Evolutionary conservation across 2,888 invertebrate genomes (phyloP), one percentile per base, ranked within the genome.

Genomic region (Philereme vetulata): DNA sequence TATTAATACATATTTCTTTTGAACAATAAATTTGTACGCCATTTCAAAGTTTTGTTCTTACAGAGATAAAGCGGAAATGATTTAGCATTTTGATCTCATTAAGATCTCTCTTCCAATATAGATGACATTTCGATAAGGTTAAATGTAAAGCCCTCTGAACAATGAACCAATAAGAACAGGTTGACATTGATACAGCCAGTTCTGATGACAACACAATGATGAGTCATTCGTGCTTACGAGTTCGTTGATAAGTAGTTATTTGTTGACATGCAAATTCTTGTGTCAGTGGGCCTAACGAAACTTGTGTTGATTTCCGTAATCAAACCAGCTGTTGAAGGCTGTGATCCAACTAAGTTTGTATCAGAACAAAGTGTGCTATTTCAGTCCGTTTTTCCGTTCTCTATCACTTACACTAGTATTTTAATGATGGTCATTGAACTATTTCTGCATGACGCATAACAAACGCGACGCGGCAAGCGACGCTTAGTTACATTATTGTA

Each of bases 161-260:
- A 72, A 76, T 72, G 70, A 63, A 66, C 47, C 59, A 67, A 65
- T 67, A 75, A 65, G 67, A 75, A 74, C 79, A 81, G 71, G 80
- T 82, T 80, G 79, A 80, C 78, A 80, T 77, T 80, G 80, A 76
- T 72, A 71, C 71, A 65, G 67, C 60, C 56, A 67, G 68, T 72
- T 65, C 71, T 68, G 71, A 74, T 72, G 74, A 74, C 68, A 66
- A 71, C 65, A 58, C 56, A 63, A 55, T 57, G 66, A 68, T 77
- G 78, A 81, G 56, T 78, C 78, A 79, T 61, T 58, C 36, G n/a
- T 9, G 42, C 40, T 36, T 51, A 49, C 32, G 51, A 55, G 52
- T 47, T 42, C 53, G 35, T 34, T 35, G 34, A 10, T 52, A 63
- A 6, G 44, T 32, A 51, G 43, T 32, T 57, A 55, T 55, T 47